Percentiles rank a stretch among this genome's conserved stretches.
These are phyloP conservation scores for Acrossocheilus fasciatus DNA, from an alignment of 2,797 vertebrate genomes.

Conservation along the genomic window DNA sequence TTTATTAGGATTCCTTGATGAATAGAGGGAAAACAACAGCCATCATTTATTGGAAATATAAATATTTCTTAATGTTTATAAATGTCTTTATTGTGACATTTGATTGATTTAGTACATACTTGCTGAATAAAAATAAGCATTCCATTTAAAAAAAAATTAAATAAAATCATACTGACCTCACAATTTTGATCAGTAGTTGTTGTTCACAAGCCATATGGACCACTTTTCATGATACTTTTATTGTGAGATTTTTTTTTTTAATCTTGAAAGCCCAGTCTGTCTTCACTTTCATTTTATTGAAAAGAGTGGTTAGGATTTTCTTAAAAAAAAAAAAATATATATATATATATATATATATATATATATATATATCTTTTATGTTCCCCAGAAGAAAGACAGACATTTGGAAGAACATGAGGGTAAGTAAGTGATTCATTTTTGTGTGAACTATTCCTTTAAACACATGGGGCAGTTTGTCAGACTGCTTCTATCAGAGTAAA, in stretches of 20 bases:
- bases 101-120: not conserved
- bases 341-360: too few relatives aligned
- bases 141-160: not conserved
- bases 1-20: not conserved
- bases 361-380: not conserved
- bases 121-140: not conserved
- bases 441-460: slow-evolving; percentile 10
- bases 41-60: not conserved
- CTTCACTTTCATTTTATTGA: not conserved
- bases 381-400: not conserved
- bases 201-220: not conserved
- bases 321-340: too few relatives aligned
- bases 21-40: not conserved
- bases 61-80: not conserved
- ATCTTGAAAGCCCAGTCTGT: not conserved
- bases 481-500: slow-evolving; percentile 24
- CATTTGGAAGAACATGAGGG: not conserved
- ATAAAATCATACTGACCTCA: not conserved
- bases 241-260: not conserved
- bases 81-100: not conserved
- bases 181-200: not conserved
- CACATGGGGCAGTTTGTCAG: slow-evolving; percentile 13
- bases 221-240: not conserved
- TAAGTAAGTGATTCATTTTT: not conserved
- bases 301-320: not conserved